Evolutionary conservation across 2,888 invertebrate species (phyloP).

Genomic region (Polyommatus iphigenia): DNA sequence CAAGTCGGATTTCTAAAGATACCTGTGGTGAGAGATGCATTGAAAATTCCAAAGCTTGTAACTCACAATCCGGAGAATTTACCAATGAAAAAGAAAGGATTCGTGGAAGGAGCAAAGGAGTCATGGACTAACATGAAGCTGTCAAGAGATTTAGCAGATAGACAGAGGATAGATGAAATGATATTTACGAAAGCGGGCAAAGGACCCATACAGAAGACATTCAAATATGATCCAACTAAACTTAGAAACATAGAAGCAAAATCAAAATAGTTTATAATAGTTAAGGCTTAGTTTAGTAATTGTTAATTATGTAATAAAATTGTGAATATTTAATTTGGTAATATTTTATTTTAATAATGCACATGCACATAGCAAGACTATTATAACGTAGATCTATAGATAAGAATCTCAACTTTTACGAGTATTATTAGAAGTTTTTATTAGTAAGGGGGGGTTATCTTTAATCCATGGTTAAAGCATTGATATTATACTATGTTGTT

Average conservation of each 20-base stretch:
- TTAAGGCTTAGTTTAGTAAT: constrained; percentile 44
- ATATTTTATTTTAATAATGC: constrained; percentile 33
- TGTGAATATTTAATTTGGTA: constrained; percentile 39
- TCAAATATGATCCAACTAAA: constrained; percentile 90
- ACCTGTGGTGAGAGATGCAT: constrained; percentile 86
- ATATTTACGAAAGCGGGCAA: constrained; percentile 91
- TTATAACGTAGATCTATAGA: too few species aligned
- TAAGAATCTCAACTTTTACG: too few species aligned
- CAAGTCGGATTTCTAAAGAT: constrained; percentile 90
- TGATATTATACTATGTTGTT: too few species aligned
- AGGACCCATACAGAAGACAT: constrained; percentile 93
- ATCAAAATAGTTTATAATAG: constrained; percentile 65
- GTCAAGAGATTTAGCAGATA: constrained; percentile 86
- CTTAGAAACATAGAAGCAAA: constrained; percentile 77
- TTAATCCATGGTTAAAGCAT: too few species aligned
- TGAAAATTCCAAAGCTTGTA: constrained; percentile 85
- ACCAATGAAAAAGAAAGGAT: constrained; percentile 87
- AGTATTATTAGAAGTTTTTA: too few species aligned
- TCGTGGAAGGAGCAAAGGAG: constrained; percentile 88
- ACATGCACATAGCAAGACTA: too few species aligned
- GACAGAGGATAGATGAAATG: constrained; percentile 87
- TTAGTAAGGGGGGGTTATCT: too few species aligned
- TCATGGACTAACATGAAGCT: constrained; percentile 92
- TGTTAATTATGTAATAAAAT: constrained; percentile 46
- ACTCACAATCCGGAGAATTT: constrained; percentile 78